Percentiles rank a stretch among this genome's conserved stretches.
Evolutionary conservation across 2,888 invertebrate genomes (phyloP).

Genomic region (Poecilobothrus nobilitatus): DNA sequence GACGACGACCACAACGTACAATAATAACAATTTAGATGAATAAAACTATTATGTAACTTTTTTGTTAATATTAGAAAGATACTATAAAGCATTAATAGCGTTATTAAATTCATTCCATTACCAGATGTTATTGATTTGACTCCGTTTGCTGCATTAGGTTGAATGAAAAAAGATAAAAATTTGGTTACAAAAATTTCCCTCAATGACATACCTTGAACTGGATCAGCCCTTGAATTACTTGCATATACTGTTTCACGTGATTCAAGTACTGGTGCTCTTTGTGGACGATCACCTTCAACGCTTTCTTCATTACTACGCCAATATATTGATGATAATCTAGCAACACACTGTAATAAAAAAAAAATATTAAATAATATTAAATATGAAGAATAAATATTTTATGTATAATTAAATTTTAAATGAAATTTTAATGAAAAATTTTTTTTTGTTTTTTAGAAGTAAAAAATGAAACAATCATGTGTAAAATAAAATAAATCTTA

Average conservation of each 20-base stretch:
- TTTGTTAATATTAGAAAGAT: slow-evolving; percentile 18
- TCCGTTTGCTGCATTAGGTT: slow-evolving; percentile 41
- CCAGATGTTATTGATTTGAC: slow-evolving; percentile 22
- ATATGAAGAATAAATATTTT: no score
- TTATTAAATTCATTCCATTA: slow-evolving; percentile 16
- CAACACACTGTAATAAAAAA: slow-evolving; percentile 50
- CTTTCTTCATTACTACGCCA: slow-evolving; percentile 68
- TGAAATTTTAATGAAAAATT: no score
- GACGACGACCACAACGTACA: background rate
- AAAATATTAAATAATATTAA: no score
- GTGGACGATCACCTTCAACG: slow-evolving; percentile 59
- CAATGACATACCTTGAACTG: slow-evolving; percentile 57
- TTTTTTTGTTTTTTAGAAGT: no score
- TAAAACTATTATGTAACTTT: slow-evolving; percentile 16
- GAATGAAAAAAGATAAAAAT: slow-evolving; percentile 44
- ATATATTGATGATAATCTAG: slow-evolving; percentile 61
- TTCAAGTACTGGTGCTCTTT: slow-evolving; percentile 59
- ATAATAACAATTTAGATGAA: slow-evolving; percentile 8
- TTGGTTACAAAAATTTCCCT: slow-evolving; percentile 44
- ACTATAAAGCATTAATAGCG: slow-evolving; percentile 13
- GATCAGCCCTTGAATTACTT: slow-evolving; percentile 55
- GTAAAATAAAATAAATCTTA: no score
- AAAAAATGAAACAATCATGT: no score
- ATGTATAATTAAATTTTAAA: no score
- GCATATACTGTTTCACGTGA: slow-evolving; percentile 55